Base-by-base conservation (phyloP, 2,888 invertebrate species). In the Lagria hirta region DNA sequence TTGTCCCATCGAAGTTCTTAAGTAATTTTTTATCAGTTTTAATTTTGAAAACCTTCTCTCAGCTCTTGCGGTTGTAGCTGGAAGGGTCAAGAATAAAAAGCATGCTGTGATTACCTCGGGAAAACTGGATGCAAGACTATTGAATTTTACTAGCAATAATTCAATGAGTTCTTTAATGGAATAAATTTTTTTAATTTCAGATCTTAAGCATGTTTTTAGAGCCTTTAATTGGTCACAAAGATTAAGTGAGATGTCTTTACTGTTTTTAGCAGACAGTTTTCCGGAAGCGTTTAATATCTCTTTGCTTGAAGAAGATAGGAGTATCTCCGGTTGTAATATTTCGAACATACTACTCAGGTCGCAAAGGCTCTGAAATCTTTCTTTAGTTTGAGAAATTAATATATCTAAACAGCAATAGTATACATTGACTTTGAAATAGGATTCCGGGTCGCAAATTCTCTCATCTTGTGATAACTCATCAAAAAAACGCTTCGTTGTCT, bases 241-340 rank as follows among this genome's bases (percentile, higher is more conserved):
- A 52, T 56, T 10, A 23, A 23, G 6, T 6, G 23, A 6, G 4
- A 56, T 52, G 49, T 57, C 49, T 34, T 52, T 48, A 41, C 40
- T 42, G 40, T 52, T 48, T 51, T 52, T 43, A 42, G 8, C 10
- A 23, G 23, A 4, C 23, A 23, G 20, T 18, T 18, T 18, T 18
- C 20, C 20, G 20, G 20, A 4, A 18, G n/a, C 23, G 4, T 4
- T 38, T 38, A 27, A 27, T 36, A 51, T 45, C 20, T 12, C 46
- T 56, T 58, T 52, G 44, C 38, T 55, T 56, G 54, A 59, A 56
- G 48, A 60, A 45, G 57, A 59, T 28, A 57, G 48, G 48, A 57
- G 53, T 55, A 58, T 57, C 56, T 57, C 43, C 48, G 49, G 46
- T 49, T 18, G 20, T 18, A 33, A 36, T 51, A 24, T 8, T 37